Evolutionary conservation across 2,113 vertebrate species (phyloP).

Genomic region (Leptosomus discolor): DNA sequence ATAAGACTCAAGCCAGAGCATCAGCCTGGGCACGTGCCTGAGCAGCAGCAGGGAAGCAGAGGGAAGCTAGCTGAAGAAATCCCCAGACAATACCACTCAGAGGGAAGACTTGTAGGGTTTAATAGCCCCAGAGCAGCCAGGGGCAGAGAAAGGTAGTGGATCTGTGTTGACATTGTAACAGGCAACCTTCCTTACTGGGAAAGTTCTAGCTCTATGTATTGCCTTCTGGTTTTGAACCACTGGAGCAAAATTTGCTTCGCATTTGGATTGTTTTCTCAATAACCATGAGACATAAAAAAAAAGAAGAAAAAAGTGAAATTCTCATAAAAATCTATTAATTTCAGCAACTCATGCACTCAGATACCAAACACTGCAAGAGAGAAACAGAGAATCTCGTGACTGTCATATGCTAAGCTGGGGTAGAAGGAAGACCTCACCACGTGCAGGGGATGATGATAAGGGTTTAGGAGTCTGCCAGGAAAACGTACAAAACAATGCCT

Average conservation of each 20-base stretch:
- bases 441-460: not conserved
- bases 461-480: not conserved
- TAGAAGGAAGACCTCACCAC: not conserved
- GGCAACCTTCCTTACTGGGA: fast-evolving
- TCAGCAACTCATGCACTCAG: not conserved
- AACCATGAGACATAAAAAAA: not conserved
- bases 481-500: not conserved
- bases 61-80: not conserved
- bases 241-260: not conserved
- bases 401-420: not conserved
- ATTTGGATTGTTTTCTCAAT: not conserved
- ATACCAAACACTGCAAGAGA: not conserved
- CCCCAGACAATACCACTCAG: not conserved
- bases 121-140: not conserved
- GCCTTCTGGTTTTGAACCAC: not conserved
- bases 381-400: not conserved
- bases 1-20: not conserved
- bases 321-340: not conserved
- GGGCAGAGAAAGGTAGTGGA: not conserved
- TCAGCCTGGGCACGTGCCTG: not conserved
- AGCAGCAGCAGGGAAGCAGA: not conserved
- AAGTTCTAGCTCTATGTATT: not conserved
- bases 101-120: not conserved
- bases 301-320: not conserved
- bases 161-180: not conserved